Conservation (phyloP, 2,797 vertebrate genomes). For the Cuniculus paca region DNA sequence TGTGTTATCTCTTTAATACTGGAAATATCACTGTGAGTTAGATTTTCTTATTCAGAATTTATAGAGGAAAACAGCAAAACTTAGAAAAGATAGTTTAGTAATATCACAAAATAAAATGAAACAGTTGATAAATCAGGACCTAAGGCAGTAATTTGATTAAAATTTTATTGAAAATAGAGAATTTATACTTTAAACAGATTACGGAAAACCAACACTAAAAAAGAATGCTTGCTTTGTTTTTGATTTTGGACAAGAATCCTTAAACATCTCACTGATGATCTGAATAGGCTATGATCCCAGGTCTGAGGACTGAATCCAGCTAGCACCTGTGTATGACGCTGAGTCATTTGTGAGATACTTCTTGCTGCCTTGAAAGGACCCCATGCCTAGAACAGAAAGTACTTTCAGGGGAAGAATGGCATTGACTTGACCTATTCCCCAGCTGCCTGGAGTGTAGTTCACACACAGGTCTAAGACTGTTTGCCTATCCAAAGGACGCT, state of each 20-base stretch:
- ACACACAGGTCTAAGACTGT: conserved; percentile 89
- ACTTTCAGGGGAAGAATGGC: conserved; percentile 88
- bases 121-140: background rate
- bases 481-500: conserved; percentile 87
- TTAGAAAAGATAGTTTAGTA: background rate
- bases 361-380: conserved; percentile 87
- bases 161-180: conserved; percentile 47
- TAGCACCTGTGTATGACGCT: conserved; percentile 89
- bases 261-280: conserved; percentile 69
- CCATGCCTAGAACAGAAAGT: conserved; percentile 86
- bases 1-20: conserved; percentile 28
- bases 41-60: conserved; percentile 1
- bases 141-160: conserved; percentile 1
- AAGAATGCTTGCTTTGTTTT: conserved; percentile 74
- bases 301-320: conserved; percentile 86
- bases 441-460: conserved; percentile 88
- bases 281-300: conserved; percentile 82
- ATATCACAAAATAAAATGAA: conserved; percentile 25
- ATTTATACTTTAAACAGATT: background rate
- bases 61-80: background rate
- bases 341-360: conserved; percentile 87
- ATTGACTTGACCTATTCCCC: conserved; percentile 89
- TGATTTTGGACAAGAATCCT: conserved; percentile 25
- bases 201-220: conserved; percentile 1
- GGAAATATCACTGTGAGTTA: background rate